A percentile compares a stretch with the other conserved stretches of the same genome.
These are phyloP conservation scores for Brachyopa scutellaris DNA, from an alignment of 2,888 invertebrate species.

Conservation along the genomic window DNA sequence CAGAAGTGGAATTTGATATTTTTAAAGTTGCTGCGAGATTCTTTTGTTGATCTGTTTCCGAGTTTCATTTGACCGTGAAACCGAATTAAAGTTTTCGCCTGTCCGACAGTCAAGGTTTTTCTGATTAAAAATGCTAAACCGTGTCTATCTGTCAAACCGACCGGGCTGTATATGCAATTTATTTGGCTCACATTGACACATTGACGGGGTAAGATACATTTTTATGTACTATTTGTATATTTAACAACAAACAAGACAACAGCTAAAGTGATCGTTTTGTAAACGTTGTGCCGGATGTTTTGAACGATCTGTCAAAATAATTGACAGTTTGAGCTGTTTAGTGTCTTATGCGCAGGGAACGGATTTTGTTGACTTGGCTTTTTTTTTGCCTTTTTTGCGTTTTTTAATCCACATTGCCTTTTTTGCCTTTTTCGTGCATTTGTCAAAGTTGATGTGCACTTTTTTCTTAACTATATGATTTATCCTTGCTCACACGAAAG, in stretches of 20 bases:
- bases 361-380: too few relatives aligned
- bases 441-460: too few relatives aligned
- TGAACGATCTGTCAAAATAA: not conserved
- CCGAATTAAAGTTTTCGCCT: constrained; percentile 29
- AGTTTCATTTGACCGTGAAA: constrained; percentile 39
- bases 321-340: not conserved
- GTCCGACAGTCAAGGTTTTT: constrained; percentile 29
- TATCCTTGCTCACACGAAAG: too few relatives aligned
- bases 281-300: constrained; percentile 4
- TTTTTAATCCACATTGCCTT: too few relatives aligned
- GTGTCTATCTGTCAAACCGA: not conserved
- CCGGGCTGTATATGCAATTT: constrained; percentile 39
- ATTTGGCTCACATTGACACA: constrained; percentile 39
- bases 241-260: too few relatives aligned
- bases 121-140: constrained; percentile 15
- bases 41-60: constrained; percentile 12
- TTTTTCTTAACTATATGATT: too few relatives aligned
- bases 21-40: not conserved
- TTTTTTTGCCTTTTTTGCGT: too few relatives aligned
- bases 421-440: too few relatives aligned
- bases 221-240: constrained; percentile 21
- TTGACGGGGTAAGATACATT: constrained; percentile 33
- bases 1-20: constrained; percentile 30
- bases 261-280: not conserved
- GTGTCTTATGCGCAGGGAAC: too few relatives aligned